Percentiles rank a stretch among this genome's conserved stretches.
These are phyloP conservation scores for Ditylenchus dipsaci DNA, from an alignment of 1,140 invertebrate genomes.

Conservation along the genomic window DNA sequence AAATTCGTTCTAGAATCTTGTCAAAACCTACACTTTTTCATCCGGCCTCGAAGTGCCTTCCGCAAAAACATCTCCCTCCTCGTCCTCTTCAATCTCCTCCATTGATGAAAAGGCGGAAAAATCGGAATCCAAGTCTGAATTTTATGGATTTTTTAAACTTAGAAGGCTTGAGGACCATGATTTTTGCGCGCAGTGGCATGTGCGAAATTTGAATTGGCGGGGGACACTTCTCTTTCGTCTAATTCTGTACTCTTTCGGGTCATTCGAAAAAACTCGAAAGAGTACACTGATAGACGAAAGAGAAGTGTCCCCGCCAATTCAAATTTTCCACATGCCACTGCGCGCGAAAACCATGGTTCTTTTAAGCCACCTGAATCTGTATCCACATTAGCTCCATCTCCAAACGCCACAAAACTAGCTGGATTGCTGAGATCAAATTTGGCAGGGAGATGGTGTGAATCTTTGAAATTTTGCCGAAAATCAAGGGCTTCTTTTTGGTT, in stretches of 20 bases:
- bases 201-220: too few relatives aligned
- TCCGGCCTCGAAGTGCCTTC: slow-evolving; percentile 5
- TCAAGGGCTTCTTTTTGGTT: slow-evolving; percentile 19
- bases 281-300: too few relatives aligned
- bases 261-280: too few relatives aligned
- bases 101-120: slow-evolving; percentile 20
- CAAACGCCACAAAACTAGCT: slow-evolving; percentile 38
- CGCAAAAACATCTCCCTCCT: slow-evolving; percentile 33
- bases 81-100: slow-evolving; percentile 29
- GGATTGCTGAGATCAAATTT: slow-evolving; percentile 40
- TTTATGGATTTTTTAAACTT: too few relatives aligned
- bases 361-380: slow-evolving; percentile 1
- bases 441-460: slow-evolving; percentile 40
- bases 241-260: too few relatives aligned
- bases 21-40: slow-evolving; percentile 6
- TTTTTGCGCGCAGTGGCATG: too few relatives aligned
- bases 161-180: too few relatives aligned
- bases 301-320: too few relatives aligned
- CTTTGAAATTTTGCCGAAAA: slow-evolving; percentile 24
- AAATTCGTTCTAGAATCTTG: not conserved
- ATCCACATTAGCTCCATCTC: slow-evolving; percentile 14
- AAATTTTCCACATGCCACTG: too few relatives aligned
- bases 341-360: too few relatives aligned
- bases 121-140: not conserved
- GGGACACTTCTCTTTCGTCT: too few relatives aligned